These are phyloP conservation scores for Madoqua kirkii DNA, from an alignment of 2,113 vertebrate species.

Conservation along the genomic window DNA sequence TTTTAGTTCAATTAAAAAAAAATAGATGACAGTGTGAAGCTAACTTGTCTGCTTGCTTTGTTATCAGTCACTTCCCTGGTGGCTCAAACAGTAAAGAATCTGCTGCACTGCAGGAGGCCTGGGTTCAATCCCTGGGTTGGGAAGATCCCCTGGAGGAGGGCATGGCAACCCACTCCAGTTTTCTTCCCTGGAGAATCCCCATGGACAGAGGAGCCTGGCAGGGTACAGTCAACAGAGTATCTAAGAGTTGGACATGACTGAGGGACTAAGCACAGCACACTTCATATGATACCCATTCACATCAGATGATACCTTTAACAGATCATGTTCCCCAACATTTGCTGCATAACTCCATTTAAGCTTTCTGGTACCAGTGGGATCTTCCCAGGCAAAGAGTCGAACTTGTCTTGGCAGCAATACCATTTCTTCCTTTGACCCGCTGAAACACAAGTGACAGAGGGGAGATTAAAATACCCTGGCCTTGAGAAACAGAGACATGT, in stretches of 20 bases:
- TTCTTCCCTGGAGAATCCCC: not conserved
- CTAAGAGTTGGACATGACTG: not conserved
- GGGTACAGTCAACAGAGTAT: not conserved
- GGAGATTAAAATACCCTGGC: not conserved
- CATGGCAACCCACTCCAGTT: not conserved
- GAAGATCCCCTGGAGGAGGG: not conserved
- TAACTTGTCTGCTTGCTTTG: not conserved
- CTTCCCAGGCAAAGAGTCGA: constrained; percentile 90
- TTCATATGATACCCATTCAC: not conserved
- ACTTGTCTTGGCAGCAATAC: constrained; percentile 85
- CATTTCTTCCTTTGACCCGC: constrained; percentile 78
- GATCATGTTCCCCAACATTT: constrained; percentile 86
- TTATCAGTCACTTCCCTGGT: not conserved
- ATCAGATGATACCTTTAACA: constrained; percentile 87
- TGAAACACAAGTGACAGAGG: constrained; percentile 58
- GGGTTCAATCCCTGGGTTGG: not conserved
- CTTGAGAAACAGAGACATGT: not conserved
- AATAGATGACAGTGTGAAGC: not conserved
- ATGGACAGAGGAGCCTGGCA: not conserved
- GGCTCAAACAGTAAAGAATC: not conserved
- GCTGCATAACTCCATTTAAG: constrained; percentile 86
- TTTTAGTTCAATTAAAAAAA: not conserved
- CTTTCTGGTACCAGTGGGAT: constrained; percentile 87
- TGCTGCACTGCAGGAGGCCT: not conserved
- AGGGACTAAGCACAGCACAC: not conserved